Evolutionary conservation across 2,888 invertebrate genomes (phyloP).

Genomic region (Plebejus melissa): DNA sequence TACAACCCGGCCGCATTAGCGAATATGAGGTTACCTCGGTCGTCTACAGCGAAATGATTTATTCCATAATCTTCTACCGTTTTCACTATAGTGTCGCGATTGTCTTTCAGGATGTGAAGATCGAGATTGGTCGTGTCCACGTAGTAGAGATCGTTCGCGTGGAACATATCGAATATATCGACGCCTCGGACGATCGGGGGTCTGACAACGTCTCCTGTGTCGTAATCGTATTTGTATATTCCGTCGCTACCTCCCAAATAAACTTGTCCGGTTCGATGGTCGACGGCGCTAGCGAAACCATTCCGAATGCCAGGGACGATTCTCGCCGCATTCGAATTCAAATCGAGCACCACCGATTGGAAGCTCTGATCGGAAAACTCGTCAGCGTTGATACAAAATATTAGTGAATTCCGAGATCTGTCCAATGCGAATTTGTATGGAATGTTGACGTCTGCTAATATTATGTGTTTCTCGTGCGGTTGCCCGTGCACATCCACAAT

Average conservation of each 20-base stretch:
- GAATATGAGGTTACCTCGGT: conserved; percentile 46
- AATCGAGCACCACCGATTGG: conserved; percentile 51
- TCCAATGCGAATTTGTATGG: conserved; percentile 56
- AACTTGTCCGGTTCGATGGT: conserved; percentile 46
- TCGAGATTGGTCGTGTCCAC: conserved; percentile 53
- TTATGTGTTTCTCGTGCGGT: conserved; percentile 45
- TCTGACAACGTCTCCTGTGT: conserved; percentile 44
- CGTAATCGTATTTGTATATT: conserved; percentile 53
- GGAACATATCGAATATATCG: conserved; percentile 58
- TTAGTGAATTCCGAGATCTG: conserved; percentile 46
- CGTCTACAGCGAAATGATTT: conserved; percentile 51
- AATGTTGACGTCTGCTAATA: conserved; percentile 54
- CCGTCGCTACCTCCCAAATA: conserved; percentile 60
- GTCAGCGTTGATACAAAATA: conserved; percentile 61
- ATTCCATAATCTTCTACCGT: conserved; percentile 47
- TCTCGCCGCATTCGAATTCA: conserved; percentile 44
- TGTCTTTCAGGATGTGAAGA: conserved; percentile 44
- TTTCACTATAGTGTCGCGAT: conserved; percentile 39
- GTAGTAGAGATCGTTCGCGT: conserved; percentile 49
- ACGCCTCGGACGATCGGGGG: conserved; percentile 45
- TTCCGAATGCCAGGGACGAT: conserved; percentile 55
- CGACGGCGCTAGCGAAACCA: conserved; percentile 59
- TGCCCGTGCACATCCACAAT: conserved; percentile 39
- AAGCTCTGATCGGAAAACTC: conserved; percentile 60
- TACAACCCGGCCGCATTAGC: conserved; percentile 50